A percentile compares a stretch with the other conserved stretches of the same genome.
Evolutionary conservation across 2,113 vertebrate genomes (phyloP).

Genomic region (Oncorhynchus masou): DNA sequence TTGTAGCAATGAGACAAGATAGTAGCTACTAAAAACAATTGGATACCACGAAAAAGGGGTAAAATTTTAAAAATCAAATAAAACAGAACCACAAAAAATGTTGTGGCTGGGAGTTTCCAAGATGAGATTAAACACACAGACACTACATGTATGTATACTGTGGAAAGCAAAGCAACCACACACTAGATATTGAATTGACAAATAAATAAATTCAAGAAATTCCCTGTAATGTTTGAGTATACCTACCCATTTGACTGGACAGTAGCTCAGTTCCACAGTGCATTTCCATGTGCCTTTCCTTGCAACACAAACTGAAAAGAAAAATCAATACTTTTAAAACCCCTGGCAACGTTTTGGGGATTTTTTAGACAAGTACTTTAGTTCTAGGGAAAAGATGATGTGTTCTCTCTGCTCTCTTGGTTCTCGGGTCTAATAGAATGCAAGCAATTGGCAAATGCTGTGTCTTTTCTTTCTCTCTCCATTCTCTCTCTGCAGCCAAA

Average conservation of each 20-base stretch:
- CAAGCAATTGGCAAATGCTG: conserved; percentile 49
- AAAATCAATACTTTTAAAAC: conserved; percentile 57
- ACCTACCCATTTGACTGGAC: conserved; percentile 48
- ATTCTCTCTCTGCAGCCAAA: conserved; percentile 48
- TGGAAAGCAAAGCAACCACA: background rate
- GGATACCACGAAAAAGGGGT: no score
- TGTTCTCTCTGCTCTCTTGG: conserved; percentile 33
- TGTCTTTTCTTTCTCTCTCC: conserved; percentile 31
- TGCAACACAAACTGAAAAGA: conserved; percentile 42
- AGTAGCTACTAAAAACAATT: no score
- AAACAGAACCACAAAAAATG: background rate
- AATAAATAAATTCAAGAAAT: conserved; percentile 5
- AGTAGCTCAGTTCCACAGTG: conserved; percentile 34
- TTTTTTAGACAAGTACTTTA: conserved; percentile 59
- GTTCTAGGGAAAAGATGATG: conserved; percentile 52
- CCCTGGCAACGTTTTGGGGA: conserved; percentile 48
- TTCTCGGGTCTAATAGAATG: conserved; percentile 40
- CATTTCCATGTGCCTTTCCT: conserved; percentile 43
- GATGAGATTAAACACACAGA: background rate
- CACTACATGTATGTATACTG: background rate
- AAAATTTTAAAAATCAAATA: background rate
- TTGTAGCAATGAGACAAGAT: no score
- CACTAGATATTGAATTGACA: background rate
- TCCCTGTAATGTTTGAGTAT: conserved; percentile 50
- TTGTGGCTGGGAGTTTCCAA: background rate